A percentile compares a stretch with the other conserved stretches of the same genome.
These are phyloP conservation scores for Megaceryle alcyon DNA, from an alignment of 2,797 vertebrate species.

Conservation along the genomic window DNA sequence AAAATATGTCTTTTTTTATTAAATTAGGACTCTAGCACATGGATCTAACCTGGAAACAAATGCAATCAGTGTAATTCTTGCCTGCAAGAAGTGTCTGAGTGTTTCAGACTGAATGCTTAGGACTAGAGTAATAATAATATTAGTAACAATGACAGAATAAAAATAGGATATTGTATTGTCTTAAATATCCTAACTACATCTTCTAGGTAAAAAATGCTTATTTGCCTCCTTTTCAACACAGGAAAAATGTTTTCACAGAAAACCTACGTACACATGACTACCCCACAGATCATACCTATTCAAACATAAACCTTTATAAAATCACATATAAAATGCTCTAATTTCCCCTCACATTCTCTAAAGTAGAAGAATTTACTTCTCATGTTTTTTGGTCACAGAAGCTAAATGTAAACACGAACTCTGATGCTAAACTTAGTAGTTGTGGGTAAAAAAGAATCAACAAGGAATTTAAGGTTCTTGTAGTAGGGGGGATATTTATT, in stretches of 20 bases:
- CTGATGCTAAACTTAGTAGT: background rate
- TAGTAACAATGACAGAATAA: background rate
- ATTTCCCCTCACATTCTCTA: background rate
- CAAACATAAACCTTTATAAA: background rate
- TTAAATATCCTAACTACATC: background rate
- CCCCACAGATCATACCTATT: background rate
- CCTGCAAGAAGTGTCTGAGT: background rate
- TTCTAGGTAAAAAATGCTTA: background rate
- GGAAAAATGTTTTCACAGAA: background rate
- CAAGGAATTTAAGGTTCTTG: background rate
- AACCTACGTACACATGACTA: background rate
- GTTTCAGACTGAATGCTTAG: background rate
- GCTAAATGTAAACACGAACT: background rate
- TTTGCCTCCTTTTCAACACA: background rate
- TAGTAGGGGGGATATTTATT: background rate
- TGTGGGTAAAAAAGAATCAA: background rate
- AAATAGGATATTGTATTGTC: background rate
- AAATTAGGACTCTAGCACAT: background rate
- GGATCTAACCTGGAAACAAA: background rate
- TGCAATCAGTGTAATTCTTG: background rate
- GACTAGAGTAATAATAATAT: background rate
- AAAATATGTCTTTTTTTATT: background rate
- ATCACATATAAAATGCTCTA: background rate
- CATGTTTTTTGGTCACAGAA: background rate
- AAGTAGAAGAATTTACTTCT: background rate